These are phyloP conservation scores for Neolamprologus toae DNA, from an alignment of 2,113 vertebrate genomes.

Conservation along the genomic window DNA sequence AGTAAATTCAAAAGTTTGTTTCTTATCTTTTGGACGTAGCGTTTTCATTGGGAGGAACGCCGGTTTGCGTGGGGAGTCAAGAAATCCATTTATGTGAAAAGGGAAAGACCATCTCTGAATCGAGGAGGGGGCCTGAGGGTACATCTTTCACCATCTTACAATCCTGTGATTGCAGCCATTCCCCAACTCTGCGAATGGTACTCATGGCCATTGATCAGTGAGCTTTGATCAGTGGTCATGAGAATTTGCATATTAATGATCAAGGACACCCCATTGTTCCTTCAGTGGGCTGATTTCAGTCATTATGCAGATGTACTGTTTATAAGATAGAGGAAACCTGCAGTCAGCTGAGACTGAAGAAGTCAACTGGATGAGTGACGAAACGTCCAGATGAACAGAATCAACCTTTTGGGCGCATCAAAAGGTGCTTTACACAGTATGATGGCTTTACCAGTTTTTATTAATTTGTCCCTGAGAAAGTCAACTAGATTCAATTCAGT, in stretches of 20 bases:
- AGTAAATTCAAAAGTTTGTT: neutral
- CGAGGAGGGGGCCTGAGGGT: fast-evolving
- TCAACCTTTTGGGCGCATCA: neutral
- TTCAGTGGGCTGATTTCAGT: neutral
- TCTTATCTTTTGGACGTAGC: neutral
- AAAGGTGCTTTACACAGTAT: neutral
- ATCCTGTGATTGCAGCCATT: neutral
- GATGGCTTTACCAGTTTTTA: neutral
- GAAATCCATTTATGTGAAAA: neutral
- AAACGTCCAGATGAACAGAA: neutral
- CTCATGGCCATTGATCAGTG: neutral
- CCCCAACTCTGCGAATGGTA: neutral
- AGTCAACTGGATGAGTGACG: neutral
- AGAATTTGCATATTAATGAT: neutral
- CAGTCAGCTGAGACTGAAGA: neutral
- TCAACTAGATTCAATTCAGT: neutral
- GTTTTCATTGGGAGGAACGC: neutral
- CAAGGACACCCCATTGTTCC: neutral
- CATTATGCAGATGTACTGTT: neutral
- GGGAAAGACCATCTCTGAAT: neutral
- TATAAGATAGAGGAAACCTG: neutral
- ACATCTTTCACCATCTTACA: neutral
- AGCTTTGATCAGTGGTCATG: fast-evolving
- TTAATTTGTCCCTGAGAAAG: neutral
- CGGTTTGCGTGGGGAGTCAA: neutral